Evolutionary conservation across 1,140 invertebrate genomes (phyloP).

Genomic region (Leucophenga varia): DNA sequence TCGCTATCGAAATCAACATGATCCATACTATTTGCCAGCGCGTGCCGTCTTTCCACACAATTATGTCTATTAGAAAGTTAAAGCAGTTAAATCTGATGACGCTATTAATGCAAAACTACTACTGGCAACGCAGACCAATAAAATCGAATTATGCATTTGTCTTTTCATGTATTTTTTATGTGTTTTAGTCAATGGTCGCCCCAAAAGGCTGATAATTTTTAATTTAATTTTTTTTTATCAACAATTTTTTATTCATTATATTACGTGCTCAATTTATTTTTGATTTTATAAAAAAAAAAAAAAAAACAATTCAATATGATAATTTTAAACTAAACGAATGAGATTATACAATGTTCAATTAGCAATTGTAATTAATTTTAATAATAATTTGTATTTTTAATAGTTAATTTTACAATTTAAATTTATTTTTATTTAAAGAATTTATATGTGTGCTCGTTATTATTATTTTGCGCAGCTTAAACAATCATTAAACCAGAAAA

Average conservation of each 20-base stretch:
- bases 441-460: too few relatives aligned
- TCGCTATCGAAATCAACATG: conserved; percentile 72
- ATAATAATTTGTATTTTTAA: conserved; percentile 16
- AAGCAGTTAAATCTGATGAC: conserved; percentile 17
- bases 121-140: neutral
- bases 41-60: conserved; percentile 69
- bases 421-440: conserved; percentile 3
- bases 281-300: too few relatives aligned
- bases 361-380: too few relatives aligned
- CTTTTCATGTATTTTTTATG: conserved; percentile 2
- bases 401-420: conserved; percentile 17
- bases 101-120: neutral
- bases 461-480: conserved; percentile 34
- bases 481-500: conserved; percentile 32
- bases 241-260: too few relatives aligned
- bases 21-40: conserved; percentile 68
- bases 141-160: neutral
- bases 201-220: conserved; percentile 47
- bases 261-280: too few relatives aligned
- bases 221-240: conserved; percentile 7
- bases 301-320: too few relatives aligned
- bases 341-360: too few relatives aligned
- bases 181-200: conserved; percentile 46
- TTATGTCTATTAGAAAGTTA: conserved; percentile 39
- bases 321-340: too few relatives aligned